Evolutionary conservation across 1,140 invertebrate genomes (phyloP), one percentile per base, ranked within the genome.

Genomic region (Pachyrhynchus sulphureomaculatus): DNA sequence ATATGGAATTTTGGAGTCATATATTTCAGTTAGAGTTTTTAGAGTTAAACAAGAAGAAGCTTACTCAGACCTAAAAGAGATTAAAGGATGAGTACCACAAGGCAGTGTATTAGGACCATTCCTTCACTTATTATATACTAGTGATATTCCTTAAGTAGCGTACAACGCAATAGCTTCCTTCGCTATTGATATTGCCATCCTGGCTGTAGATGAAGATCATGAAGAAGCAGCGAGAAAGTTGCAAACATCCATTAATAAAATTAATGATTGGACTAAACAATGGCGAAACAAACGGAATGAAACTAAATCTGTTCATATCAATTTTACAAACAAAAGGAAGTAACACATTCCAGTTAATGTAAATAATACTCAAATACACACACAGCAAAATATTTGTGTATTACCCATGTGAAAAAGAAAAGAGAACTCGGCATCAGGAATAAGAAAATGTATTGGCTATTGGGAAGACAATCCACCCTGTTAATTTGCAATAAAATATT

Each of bases 161-260:
- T 29, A 64, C 21, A 65, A 62, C 56, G 12, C 8, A 21, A 66
- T 59, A 13, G 67, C 67, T 13, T 71, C 69, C 17, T 75, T 68
- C 66, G 67, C 71, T n/a, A 69, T 75, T 45, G 70, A 75, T 48
- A 72, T 64, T 17, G 70, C 68, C 49, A 57, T 70, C 36, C 32
- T 71, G n/a, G 6, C 34, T 48, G 26, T 58, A 13, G 29, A n/a
- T 10, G 51, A 57, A 24, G 1, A 56, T 10, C 53, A 45, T 15
- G 53, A 20, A 32, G 29, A 52, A n/a, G 34, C 58, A 15, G 24
- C 24, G 13, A 49, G 32, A 49, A 59, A 24, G 10, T 24, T 59
- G 24, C 45, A 59, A 59, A 47, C 21, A 13, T 17, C 39, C 9
- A 18, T 47, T n/a, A 56, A 47, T 33, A 45, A 56, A 47, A 47